Evolutionary conservation across 2,113 vertebrate species (phyloP).

Genomic region (Aepyceros melampus): DNA sequence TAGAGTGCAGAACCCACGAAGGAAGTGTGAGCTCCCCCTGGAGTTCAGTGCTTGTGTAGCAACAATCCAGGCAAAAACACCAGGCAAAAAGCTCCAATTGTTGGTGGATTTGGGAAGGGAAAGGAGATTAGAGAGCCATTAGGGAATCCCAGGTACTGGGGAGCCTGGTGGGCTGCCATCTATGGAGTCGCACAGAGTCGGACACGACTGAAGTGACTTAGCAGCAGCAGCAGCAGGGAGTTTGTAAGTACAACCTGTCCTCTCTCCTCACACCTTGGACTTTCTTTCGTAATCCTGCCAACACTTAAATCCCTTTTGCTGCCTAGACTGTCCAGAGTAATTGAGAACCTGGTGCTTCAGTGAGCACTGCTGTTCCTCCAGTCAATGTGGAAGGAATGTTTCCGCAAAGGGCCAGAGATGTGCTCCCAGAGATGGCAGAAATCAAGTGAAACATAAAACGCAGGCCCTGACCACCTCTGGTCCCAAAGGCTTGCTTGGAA

Average conservation of each 20-base stretch:
- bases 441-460: neutral
- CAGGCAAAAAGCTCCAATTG: neutral
- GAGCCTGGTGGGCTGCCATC: no score
- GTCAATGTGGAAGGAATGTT: neutral
- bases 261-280: neutral
- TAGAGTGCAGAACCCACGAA: neutral
- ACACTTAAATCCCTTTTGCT: conserved; percentile 35
- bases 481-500: neutral
- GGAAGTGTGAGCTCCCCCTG: neutral
- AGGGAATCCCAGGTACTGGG: rapidly evolving
- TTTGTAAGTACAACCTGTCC: neutral
- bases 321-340: conserved; percentile 1
- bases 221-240: neutral
- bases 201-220: no score
- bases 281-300: conserved; percentile 29
- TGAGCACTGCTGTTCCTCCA: conserved; percentile 1
- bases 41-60: neutral
- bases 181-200: no score
- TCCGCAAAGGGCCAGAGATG: neutral
- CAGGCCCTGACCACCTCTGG: neutral
- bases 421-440: neutral
- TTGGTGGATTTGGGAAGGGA: neutral
- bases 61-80: neutral
- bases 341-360: conserved; percentile 7
- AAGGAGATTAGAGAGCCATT: neutral